phyloP scores from a whole-genome alignment of 2,888 invertebrate genomes.

The Synergus gifuensis region DNA sequence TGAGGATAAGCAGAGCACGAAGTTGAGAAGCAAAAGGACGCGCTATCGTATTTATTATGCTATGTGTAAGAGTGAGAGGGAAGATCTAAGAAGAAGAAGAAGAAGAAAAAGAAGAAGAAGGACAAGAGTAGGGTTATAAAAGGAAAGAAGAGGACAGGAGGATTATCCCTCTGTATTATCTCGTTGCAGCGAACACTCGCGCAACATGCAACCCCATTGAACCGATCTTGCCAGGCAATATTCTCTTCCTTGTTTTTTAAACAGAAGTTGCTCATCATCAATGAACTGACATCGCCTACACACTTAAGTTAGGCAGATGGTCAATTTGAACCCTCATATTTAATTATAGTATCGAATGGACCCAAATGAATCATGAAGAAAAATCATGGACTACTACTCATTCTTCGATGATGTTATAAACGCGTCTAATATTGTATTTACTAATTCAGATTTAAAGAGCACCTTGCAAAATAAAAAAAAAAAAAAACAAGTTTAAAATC shows the following conservation, averaged over 20 bases:
- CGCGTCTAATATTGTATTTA: too few relatives aligned
- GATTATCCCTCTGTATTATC: conserved; percentile 42
- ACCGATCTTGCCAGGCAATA: conserved; percentile 6
- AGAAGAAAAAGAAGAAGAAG: too few relatives aligned
- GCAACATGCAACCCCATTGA: background rate
- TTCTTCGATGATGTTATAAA: background rate
- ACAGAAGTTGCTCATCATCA: background rate
- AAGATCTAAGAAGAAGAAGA: conserved; percentile 31
- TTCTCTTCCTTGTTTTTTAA: background rate
- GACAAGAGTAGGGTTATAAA: conserved; percentile 26
- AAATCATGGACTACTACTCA: background rate
- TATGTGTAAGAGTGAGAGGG: conserved; percentile 49
- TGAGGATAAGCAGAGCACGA: conserved; percentile 53
- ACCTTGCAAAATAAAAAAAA: background rate
- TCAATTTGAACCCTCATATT: background rate
- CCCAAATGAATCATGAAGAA: background rate
- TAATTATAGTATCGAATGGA: background rate
- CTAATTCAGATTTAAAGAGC: too few relatives aligned
- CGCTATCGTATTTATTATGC: conserved; percentile 65
- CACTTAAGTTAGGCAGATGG: background rate
- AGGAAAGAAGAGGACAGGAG: conserved; percentile 47
- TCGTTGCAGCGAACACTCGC: conserved; percentile 6
- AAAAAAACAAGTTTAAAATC: background rate
- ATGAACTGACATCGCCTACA: too few relatives aligned
- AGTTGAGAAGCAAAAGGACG: conserved; percentile 55